phyloP scores from a whole-genome alignment of 2,888 invertebrate species.

The Aphelenchoides bicaudatus region DNA sequence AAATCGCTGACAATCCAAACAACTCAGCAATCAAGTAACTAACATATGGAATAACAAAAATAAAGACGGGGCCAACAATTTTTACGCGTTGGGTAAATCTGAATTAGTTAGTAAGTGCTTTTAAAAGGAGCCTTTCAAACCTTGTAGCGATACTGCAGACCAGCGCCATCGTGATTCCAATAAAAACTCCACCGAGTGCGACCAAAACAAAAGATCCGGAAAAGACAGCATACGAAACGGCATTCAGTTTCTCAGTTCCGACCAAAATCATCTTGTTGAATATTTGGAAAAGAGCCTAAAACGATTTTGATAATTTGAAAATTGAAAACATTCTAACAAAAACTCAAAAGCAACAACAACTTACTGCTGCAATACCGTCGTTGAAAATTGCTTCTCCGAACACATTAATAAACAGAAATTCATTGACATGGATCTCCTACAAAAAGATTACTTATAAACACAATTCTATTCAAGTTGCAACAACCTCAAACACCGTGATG shows the following conservation, averaged over 20 bases:
- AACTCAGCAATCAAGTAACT: slow-evolving; percentile 94
- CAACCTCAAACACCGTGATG: slow-evolving; percentile 57
- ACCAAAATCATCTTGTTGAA: slow-evolving; percentile 39
- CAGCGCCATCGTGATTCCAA: slow-evolving; percentile 33
- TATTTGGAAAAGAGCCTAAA: slow-evolving; percentile 30
- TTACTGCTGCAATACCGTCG: slow-evolving; percentile 73
- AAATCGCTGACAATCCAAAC: slow-evolving; percentile 93
- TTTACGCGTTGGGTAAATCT: slow-evolving; percentile 79
- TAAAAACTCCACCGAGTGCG: slow-evolving; percentile 32
- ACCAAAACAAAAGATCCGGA: slow-evolving; percentile 32
- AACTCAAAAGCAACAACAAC: background rate
- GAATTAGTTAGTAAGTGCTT: slow-evolving; percentile 9
- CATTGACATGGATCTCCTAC: slow-evolving; percentile 44
- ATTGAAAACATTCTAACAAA: background rate
- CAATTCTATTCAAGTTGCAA: too few species aligned
- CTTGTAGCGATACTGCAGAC: slow-evolving; percentile 26
- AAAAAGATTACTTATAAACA: too few species aligned
- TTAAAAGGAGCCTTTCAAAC: background rate
- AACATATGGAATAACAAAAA: slow-evolving; percentile 93
- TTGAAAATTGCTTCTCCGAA: slow-evolving; percentile 80
- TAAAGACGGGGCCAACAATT: slow-evolving; percentile 93
- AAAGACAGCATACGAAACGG: slow-evolving; percentile 28
- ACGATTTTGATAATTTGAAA: background rate
- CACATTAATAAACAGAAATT: slow-evolving; percentile 67
- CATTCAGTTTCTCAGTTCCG: slow-evolving; percentile 38